Evolutionary conservation across 2,113 vertebrate species (phyloP).

Genomic region (Junco hyemalis): DNA sequence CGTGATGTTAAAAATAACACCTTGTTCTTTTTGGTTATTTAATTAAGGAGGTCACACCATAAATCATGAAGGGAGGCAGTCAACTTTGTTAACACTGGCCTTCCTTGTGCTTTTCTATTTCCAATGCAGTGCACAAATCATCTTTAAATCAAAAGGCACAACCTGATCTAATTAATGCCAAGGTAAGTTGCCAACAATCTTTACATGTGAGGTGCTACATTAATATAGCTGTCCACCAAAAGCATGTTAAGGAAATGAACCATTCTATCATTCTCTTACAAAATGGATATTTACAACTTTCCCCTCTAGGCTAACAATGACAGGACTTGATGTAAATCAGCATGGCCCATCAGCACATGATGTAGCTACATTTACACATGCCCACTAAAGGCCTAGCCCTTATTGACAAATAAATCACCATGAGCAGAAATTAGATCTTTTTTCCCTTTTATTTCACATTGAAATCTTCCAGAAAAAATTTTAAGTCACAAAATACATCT

Average conservation of each 20-base stretch:
- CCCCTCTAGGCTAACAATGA: neutral
- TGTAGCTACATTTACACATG: fast-evolving
- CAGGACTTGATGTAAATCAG: neutral
- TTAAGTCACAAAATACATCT: fast-evolving
- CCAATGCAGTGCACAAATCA: neutral
- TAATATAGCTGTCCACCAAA: slow-evolving; percentile 12
- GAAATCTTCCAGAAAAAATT: neutral
- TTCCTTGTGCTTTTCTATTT: neutral
- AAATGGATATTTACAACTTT: neutral
- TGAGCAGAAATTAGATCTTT: neutral
- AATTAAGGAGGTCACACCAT: neutral
- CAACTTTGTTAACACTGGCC: neutral
- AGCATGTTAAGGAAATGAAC: neutral
- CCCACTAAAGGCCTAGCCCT: neutral
- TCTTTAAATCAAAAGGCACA: neutral
- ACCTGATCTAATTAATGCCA: neutral
- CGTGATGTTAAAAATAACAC: neutral
- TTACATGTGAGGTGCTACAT: neutral
- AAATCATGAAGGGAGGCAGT: neutral
- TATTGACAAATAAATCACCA: neutral
- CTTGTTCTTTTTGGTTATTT: neutral
- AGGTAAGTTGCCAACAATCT: neutral
- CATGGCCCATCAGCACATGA: neutral
- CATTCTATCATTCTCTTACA: neutral
- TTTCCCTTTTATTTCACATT: neutral